These are phyloP conservation scores for Leucoraja ocellata DNA, from an alignment of 2,797 vertebrate species.

Conservation along the genomic window DNA sequence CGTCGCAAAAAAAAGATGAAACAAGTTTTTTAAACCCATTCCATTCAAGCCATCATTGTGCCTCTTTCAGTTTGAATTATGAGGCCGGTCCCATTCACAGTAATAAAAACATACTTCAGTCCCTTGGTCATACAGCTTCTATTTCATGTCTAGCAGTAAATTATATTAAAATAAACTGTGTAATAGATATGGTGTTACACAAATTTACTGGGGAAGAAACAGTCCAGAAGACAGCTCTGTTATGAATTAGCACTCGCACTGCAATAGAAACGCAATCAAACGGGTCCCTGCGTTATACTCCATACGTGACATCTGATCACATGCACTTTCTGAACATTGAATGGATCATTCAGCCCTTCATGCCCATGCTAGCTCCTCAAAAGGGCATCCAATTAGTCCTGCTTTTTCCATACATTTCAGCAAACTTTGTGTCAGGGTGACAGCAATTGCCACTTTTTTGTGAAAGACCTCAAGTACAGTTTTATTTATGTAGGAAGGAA, in stretches of 20 bases:
- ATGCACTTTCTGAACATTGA: too few species aligned
- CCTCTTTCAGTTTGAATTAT: neutral
- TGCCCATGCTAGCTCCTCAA: neutral
- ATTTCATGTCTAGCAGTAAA: neutral
- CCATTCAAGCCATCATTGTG: neutral
- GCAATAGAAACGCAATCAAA: neutral
- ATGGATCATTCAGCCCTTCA: neutral
- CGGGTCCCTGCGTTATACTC: neutral
- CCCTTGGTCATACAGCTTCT: neutral
- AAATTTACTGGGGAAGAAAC: neutral
- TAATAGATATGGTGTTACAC: conserved; percentile 18
- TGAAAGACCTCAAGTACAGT: neutral
- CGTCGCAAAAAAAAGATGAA: neutral
- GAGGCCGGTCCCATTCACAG: neutral
- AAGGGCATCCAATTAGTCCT: neutral
- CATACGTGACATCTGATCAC: neutral
- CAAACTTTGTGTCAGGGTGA: neutral
- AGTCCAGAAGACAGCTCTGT: neutral
- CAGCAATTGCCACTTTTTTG: neutral
- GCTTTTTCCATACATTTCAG: neutral
- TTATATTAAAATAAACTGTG: conserved; percentile 14
- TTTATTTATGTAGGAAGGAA: neutral
- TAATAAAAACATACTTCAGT: conserved; percentile 20
- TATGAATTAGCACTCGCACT: neutral
- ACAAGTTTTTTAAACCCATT: neutral